Conservation (phyloP, 1,140 invertebrate species). For the Cyphomyrmex costatus region DNA sequence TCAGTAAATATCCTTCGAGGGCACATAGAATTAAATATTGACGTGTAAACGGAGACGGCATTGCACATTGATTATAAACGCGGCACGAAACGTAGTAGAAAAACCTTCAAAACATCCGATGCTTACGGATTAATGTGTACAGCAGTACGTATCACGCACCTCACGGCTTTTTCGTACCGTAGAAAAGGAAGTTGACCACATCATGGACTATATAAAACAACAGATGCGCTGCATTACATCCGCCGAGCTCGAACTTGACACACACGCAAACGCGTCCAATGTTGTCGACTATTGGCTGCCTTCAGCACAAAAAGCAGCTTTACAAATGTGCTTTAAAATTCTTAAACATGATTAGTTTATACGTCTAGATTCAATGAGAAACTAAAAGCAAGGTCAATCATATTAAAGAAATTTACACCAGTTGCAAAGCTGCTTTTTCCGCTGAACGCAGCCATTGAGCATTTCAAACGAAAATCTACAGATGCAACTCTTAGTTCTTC, state of each 20-base stretch:
- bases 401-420: too few relatives aligned
- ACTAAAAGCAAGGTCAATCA: too few relatives aligned
- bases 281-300: neutral
- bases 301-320: too few relatives aligned
- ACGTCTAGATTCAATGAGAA: too few relatives aligned
- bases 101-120: conserved; percentile 52
- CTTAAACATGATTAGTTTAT: too few relatives aligned
- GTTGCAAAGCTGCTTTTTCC: too few relatives aligned
- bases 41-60: neutral
- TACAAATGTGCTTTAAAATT: too few relatives aligned
- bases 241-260: neutral
- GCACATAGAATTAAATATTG: neutral
- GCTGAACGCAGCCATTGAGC: too few relatives aligned
- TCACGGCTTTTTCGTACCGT: conserved; percentile 48
- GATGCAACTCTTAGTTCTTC: neutral
- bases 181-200: conserved; percentile 70
- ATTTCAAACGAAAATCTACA: too few relatives aligned
- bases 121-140: conserved; percentile 60
- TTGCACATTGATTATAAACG: neutral
- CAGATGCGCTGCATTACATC: conserved; percentile 46
- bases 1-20: neutral
- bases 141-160: conserved; percentile 56
- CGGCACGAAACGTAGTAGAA: neutral
- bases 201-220: neutral
- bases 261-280: neutral